Conservation (phyloP, 2,888 invertebrate genomes). For the Brachypterus glaber region DNA sequence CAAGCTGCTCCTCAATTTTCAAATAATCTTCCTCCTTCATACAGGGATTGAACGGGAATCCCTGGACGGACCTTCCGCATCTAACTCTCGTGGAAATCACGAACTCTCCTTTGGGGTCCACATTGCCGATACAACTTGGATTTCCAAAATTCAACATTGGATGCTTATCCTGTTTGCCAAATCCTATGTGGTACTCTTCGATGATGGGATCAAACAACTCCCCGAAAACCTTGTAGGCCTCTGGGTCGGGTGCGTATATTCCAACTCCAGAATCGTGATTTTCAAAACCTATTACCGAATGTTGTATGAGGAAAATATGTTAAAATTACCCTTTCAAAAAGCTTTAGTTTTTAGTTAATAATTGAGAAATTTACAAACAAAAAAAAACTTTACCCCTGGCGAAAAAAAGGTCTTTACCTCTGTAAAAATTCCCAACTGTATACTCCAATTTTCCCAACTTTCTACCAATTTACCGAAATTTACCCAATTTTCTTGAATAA, state of each 20-base stretch:
- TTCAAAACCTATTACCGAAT: conserved; percentile 43
- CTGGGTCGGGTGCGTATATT: conserved; percentile 58
- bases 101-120: conserved; percentile 51
- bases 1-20: conserved; percentile 50
- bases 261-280: conserved; percentile 59
- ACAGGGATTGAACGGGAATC: conserved; percentile 61
- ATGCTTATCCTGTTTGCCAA: conserved; percentile 47
- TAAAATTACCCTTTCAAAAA: background rate
- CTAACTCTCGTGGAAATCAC: conserved; percentile 59
- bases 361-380: background rate
- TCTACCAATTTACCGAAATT: too few relatives aligned
- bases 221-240: conserved; percentile 55
- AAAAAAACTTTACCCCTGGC: too few relatives aligned
- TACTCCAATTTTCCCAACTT: too few relatives aligned
- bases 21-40: conserved; percentile 53
- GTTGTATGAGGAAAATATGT: conserved; percentile 2
- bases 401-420: too few relatives aligned
- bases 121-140: conserved; percentile 42
- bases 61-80: conserved; percentile 51
- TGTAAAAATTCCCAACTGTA: too few relatives aligned
- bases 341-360: conserved; percentile 5
- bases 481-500: too few relatives aligned
- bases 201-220: conserved; percentile 60
- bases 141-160: conserved; percentile 55
- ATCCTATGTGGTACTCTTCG: conserved; percentile 56